Conservation (phyloP, 1,140 invertebrate species). For the Tetragnatha versicolor region DNA sequence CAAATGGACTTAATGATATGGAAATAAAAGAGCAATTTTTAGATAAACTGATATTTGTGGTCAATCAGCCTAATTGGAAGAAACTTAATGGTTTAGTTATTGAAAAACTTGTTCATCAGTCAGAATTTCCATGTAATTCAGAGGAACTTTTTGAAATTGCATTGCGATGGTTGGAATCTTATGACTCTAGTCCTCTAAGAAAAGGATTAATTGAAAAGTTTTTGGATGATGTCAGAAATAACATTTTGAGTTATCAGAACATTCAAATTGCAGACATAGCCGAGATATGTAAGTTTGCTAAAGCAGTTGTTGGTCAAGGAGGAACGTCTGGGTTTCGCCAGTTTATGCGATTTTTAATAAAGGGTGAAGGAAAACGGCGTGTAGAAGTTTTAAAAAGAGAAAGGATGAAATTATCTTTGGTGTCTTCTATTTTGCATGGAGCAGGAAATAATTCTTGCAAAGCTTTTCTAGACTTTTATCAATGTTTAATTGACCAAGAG, state of each 20-base stretch:
- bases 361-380: not conserved
- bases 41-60: no score
- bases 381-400: not conserved
- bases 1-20: not conserved
- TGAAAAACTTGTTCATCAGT: not conserved
- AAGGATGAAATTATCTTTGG: constrained; percentile 2
- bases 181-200: constrained; percentile 15
- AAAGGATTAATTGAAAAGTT: constrained; percentile 27
- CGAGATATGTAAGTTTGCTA: constrained; percentile 17
- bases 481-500: not conserved
- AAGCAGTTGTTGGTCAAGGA: constrained; percentile 10
- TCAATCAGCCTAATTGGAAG: no score
- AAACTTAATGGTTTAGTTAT: constrained; percentile 7
- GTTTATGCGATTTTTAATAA: not conserved
- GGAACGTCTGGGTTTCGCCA: not conserved
- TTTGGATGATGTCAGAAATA: constrained; percentile 22
- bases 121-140: not conserved
- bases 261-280: constrained; percentile 8
- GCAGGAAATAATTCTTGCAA: constrained; percentile 5
- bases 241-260: constrained; percentile 21
- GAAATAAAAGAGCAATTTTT: constrained; percentile 23
- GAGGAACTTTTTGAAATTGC: constrained; percentile 9
- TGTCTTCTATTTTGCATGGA: constrained; percentile 18
- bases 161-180: constrained; percentile 22
- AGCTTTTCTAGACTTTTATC: constrained; percentile 22